Percentiles rank a stretch among this genome's conserved stretches.
phyloP scores from a whole-genome alignment of 2,888 invertebrate genomes.

The Morpho helenor region DNA sequence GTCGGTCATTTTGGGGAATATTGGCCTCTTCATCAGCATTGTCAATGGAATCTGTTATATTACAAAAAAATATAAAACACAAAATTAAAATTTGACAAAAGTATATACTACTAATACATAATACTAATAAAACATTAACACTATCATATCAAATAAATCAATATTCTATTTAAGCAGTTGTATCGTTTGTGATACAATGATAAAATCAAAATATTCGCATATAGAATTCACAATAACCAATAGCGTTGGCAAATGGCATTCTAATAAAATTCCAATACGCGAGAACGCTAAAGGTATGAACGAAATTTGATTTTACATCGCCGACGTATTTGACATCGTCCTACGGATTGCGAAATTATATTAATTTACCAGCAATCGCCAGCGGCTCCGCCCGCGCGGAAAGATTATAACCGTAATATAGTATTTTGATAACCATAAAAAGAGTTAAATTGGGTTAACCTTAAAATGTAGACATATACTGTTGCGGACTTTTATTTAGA shows the following conservation, averaged over 20 bases:
- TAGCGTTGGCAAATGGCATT: not conserved
- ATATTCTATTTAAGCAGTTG: not conserved
- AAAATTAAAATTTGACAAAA: no score
- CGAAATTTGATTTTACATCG: constrained; percentile 12
- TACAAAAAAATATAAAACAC: not conserved
- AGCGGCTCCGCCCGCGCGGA: no score
- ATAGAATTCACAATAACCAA: not conserved
- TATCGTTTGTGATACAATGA: not conserved
- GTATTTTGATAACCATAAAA: no score
- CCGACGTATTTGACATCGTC: not conserved
- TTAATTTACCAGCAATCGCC: no score
- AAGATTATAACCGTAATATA: no score
- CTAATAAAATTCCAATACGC: constrained; percentile 14
- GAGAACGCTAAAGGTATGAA: constrained; percentile 1
- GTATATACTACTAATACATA: no score
- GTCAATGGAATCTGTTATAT: constrained; percentile 82
- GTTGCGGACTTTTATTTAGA: no score
- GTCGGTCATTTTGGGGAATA: constrained; percentile 84
- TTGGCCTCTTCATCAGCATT: constrained; percentile 85
- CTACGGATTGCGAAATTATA: no score
- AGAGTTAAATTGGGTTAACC: no score
- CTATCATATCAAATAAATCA: not conserved
- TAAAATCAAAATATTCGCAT: constrained; percentile 5
- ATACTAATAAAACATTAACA: not conserved
- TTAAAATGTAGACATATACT: no score